Evolutionary conservation across 2,797 vertebrate genomes (phyloP), one percentile per base, ranked within the genome.

Genomic region (Pseudomugil tenellus): DNA sequence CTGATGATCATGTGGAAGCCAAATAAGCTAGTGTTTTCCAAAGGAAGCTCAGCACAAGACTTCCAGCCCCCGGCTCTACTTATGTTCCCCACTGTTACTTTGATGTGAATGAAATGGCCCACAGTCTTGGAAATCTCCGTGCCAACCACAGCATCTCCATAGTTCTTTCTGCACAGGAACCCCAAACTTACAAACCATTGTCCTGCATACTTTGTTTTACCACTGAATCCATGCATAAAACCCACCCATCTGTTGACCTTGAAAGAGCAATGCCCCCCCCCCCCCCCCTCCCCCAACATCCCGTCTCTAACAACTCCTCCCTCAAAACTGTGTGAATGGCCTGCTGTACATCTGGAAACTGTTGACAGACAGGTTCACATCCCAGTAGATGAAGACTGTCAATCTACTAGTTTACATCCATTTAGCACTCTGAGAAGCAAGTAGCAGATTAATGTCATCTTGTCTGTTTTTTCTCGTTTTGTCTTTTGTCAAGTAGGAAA

Each of bases 271-370:
- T 61, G 72, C 60, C 83, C 74, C 51, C 64, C 70, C 55, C 83
- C 74, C 51, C 64, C 70, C 55, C 60, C 83, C 74, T 26, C 64
- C 70, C 55, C 29, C 29, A 6, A 29, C 29, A 29, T 63, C 74
- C 76, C 57, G 62, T 77, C 78, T 81, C 79, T 63, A 67, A 52
- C 70, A 41, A 67, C 35, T 72, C 72, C 70, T 63, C 76, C 76
- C 48, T 74, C 74, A 43, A 67, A 85, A 80, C 81, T 81, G 79
- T 83, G 81, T 85, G 74, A 85, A 68, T 61, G 6, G 67, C 39
- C 74, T 72, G 43, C n/a, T 46, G 43, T 46, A 92, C 93, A 94
- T 93, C 92, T 94, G 93, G 92, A 93, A 92, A 87, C 63, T 79
- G 86, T 94, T 92, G 88, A 86, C 72, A 74, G 86, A 92, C 92